A percentile compares a stretch with the other conserved stretches of the same genome.
phyloP scores from a whole-genome alignment of 2,888 invertebrate species.

The Drosophila birchii region DNA sequence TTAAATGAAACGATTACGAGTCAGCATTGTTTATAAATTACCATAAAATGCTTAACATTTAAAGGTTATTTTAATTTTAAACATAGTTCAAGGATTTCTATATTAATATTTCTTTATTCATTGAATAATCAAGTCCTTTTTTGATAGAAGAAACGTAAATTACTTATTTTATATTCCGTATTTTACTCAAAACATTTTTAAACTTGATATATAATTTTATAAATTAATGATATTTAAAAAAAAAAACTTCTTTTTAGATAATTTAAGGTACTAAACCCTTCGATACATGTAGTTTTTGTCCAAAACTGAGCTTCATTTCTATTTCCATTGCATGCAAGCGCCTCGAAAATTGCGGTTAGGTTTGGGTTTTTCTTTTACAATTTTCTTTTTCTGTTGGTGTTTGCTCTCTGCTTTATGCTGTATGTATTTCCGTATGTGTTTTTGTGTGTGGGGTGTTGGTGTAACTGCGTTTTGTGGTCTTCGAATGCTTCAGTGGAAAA shows the following conservation, averaged over 20 bases:
- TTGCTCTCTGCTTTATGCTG: slow-evolving; percentile 46
- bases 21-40: not conserved
- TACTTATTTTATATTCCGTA: not conserved
- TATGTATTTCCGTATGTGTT: slow-evolving; percentile 17
- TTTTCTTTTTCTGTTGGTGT: slow-evolving; percentile 49
- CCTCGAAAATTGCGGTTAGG: slow-evolving; percentile 81
- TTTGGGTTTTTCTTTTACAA: slow-evolving; percentile 48
- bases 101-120: too few species aligned
- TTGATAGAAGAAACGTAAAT: not conserved
- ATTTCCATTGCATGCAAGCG: slow-evolving; percentile 72
- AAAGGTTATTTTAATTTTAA: too few species aligned
- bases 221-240: not conserved
- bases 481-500: slow-evolving; percentile 62
- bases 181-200: not conserved
- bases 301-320: slow-evolving; percentile 14
- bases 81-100: too few species aligned
- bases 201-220: not conserved
- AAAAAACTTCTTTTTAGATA: too few species aligned
- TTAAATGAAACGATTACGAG: too few species aligned
- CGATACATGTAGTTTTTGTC: not conserved
- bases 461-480: slow-evolving; percentile 76
- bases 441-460: slow-evolving; percentile 35
- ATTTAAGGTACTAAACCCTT: slow-evolving; percentile 5
- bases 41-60: too few species aligned
- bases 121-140: not conserved